phyloP scores from a whole-genome alignment of 2,113 vertebrate species.

The Lipotes vexillifer region DNA sequence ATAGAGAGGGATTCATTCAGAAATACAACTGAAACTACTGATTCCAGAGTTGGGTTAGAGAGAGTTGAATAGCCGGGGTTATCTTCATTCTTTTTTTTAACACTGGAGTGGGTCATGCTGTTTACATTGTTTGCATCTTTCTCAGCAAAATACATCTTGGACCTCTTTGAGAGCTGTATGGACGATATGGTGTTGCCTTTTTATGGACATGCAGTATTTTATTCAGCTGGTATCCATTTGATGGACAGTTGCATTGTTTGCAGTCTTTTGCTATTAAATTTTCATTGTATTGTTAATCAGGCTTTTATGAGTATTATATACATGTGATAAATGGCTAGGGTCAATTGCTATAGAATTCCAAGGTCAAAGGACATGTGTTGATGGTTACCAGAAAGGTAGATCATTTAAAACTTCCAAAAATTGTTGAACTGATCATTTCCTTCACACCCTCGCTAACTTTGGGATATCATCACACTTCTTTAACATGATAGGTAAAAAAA shows the following conservation, averaged over 20 bases:
- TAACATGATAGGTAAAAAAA: background rate
- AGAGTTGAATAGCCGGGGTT: background rate
- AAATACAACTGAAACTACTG: background rate
- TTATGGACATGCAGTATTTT: background rate
- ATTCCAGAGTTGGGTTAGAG: background rate
- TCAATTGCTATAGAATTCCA: background rate
- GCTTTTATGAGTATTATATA: background rate
- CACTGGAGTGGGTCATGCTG: background rate
- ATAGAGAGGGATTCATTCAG: background rate
- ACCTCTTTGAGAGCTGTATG: background rate
- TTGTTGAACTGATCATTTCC: background rate
- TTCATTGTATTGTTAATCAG: background rate
- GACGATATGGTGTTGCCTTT: background rate
- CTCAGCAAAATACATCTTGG: background rate
- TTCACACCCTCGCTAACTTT: background rate
- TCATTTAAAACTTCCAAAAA: background rate
- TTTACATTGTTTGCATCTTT: background rate
- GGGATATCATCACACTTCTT: background rate
- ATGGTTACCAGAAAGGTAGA: background rate
- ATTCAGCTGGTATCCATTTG: background rate
- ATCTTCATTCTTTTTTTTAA: background rate
- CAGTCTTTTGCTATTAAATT: background rate
- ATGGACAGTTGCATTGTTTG: background rate
- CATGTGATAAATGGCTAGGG: background rate
- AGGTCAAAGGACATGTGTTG: background rate